Evolutionary conservation across 1,140 invertebrate genomes (phyloP).

Genomic region (Campoletis sonorensis): DNA sequence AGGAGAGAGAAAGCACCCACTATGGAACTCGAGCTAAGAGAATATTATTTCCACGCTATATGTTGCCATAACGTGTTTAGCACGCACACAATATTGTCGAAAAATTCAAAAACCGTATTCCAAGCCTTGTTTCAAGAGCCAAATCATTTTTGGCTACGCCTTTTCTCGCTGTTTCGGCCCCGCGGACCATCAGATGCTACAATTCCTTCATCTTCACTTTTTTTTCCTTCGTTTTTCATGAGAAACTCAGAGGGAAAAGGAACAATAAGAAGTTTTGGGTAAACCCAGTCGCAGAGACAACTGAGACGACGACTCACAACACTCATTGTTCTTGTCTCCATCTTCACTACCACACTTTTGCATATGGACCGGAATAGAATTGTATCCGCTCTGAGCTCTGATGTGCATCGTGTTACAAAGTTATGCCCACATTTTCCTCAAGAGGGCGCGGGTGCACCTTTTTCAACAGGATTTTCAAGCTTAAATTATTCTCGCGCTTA

Average conservation of each 20-base stretch:
- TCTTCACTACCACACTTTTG: slow-evolving; percentile 51
- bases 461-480: slow-evolving; percentile 5
- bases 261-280: slow-evolving; percentile 16
- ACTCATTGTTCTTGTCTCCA: slow-evolving; percentile 75
- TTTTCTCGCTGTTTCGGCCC: not conserved
- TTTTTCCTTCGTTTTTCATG: not conserved
- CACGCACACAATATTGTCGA: not conserved
- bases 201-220: not conserved
- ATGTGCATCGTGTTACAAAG: not conserved
- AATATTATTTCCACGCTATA: slow-evolving; percentile 55
- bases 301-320: slow-evolving; percentile 58
- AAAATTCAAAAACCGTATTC: not conserved
- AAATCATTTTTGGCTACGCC: not conserved
- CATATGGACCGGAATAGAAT: slow-evolving; percentile 71
- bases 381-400: slow-evolving; percentile 59
- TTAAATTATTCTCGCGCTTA: too few species aligned
- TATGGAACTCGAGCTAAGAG: not conserved
- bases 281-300: slow-evolving; percentile 52
- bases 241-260: slow-evolving; percentile 48
- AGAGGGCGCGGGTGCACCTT: not conserved
- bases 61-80: slow-evolving; percentile 57
- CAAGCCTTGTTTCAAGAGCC: not conserved
- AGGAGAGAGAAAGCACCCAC: slow-evolving; percentile 5
- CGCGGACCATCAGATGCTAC: too few species aligned
- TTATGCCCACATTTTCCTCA: not conserved